Conservation (phyloP, 2,113 vertebrate genomes). For the Chascanopsetta lugubris region DNA sequence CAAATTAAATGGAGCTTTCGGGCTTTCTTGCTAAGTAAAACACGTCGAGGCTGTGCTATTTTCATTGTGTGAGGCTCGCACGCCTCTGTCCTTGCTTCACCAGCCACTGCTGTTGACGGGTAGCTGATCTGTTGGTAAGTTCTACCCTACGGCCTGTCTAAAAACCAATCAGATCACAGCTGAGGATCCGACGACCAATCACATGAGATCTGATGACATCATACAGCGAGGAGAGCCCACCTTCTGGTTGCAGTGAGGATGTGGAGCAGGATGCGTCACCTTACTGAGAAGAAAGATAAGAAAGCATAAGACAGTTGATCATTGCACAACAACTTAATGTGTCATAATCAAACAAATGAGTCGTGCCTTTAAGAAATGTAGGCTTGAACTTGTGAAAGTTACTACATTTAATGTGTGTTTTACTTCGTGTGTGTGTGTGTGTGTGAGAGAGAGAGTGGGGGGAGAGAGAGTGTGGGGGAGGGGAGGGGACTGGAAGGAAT, state of each 20-base stretch:
- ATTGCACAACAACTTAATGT: conserved; percentile 9
- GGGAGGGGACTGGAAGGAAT: not conserved
- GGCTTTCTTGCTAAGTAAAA: conserved; percentile 19
- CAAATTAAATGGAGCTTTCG: not conserved
- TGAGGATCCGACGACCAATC: conserved; percentile 58
- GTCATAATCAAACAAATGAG: not conserved
- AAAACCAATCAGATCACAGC: conserved; percentile 45
- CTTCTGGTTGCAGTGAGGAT: conserved; percentile 28
- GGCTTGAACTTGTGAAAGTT: fast-evolving
- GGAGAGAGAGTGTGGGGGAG: too few relatives aligned
- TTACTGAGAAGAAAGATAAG: conserved; percentile 31
- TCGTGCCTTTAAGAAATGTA: fast-evolving
- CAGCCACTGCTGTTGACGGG: conserved; percentile 54
- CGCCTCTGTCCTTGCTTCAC: conserved; percentile 29
- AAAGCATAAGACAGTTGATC: conserved; percentile 11
- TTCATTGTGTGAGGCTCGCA: conserved; percentile 37
- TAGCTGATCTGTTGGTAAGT: conserved; percentile 24
- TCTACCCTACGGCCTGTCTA: conserved; percentile 13
- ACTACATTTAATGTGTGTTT: too few relatives aligned
- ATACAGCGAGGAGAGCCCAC: not conserved
- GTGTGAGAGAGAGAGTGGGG: too few relatives aligned
- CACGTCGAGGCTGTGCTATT: conserved; percentile 15
- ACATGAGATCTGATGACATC: not conserved
- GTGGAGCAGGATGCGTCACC: conserved; percentile 73
- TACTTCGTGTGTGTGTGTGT: not conserved